Conservation (phyloP, 1,140 invertebrate species). For the Streblospio benedicti region DNA sequence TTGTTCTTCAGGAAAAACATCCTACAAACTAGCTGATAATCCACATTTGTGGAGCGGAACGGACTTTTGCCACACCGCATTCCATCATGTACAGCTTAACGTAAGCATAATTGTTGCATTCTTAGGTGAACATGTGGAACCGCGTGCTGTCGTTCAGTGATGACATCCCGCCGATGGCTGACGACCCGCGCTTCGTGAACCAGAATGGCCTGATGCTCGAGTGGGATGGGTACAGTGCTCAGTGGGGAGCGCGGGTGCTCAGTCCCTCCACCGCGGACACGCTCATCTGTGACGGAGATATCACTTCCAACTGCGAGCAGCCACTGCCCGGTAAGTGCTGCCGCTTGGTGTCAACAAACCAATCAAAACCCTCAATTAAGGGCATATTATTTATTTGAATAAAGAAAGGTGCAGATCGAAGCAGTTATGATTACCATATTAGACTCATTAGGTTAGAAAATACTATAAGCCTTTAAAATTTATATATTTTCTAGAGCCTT, state of each 20-base stretch:
- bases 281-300: background rate
- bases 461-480: no score
- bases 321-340: background rate
- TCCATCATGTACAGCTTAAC: no score
- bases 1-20: no score
- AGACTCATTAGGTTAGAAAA: no score
- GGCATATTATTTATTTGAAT: background rate
- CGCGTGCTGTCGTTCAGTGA: background rate
- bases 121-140: constrained; percentile 7
- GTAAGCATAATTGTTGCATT: no score
- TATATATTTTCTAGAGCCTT: no score
- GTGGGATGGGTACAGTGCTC: background rate
- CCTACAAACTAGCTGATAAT: no score
- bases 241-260: background rate
- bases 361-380: background rate
- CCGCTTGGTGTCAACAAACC: background rate
- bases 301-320: background rate
- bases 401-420: background rate
- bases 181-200: background rate
- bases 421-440: no score
- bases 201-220: background rate
- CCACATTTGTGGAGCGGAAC: no score
- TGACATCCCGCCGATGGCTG: background rate
- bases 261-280: background rate
- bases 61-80: no score